These are phyloP conservation scores for Hippocampus guttulatus DNA, from an alignment of 2,113 vertebrate species.

Conservation along the genomic window DNA sequence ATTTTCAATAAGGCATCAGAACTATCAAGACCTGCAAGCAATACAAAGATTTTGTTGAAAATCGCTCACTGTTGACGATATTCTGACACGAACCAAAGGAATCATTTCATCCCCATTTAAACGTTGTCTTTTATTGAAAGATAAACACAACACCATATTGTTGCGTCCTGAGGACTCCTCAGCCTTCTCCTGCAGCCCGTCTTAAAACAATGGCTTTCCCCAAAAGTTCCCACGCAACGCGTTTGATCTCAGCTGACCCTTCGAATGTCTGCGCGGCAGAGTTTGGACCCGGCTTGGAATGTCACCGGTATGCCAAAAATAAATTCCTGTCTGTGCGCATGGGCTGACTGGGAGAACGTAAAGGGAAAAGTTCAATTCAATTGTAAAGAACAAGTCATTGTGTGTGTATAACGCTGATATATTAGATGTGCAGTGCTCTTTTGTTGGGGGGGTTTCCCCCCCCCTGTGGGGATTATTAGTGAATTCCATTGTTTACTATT, in stretches of 20 bases:
- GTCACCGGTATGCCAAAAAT: slow-evolving; percentile 25
- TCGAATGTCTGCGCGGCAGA: background rate
- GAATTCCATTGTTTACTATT: background rate
- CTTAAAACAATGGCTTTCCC: background rate
- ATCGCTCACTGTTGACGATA: background rate
- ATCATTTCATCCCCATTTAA: background rate
- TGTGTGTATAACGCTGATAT: background rate
- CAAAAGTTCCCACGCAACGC: slow-evolving; percentile 12
- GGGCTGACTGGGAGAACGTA: slow-evolving; percentile 3
- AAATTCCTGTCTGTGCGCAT: slow-evolving; percentile 8
- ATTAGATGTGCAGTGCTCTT: background rate
- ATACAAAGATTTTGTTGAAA: background rate
- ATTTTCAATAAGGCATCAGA: background rate
- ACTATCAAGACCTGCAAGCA: background rate
- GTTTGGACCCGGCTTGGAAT: slow-evolving; percentile 9
- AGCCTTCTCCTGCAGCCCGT: background rate
- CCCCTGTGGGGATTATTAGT: background rate
- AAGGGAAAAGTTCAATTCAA: background rate
- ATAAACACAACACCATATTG: background rate
- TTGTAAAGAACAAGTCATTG: background rate
- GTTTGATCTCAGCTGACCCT: slow-evolving; percentile 10
- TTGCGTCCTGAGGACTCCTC: background rate
- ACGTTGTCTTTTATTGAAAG: background rate
- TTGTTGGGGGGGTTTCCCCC: background rate
- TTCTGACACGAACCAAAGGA: background rate